Percentiles rank a stretch among this genome's conserved stretches.
Conservation (phyloP, 2,888 invertebrate genomes). For the Epirrita christyi region DNA sequence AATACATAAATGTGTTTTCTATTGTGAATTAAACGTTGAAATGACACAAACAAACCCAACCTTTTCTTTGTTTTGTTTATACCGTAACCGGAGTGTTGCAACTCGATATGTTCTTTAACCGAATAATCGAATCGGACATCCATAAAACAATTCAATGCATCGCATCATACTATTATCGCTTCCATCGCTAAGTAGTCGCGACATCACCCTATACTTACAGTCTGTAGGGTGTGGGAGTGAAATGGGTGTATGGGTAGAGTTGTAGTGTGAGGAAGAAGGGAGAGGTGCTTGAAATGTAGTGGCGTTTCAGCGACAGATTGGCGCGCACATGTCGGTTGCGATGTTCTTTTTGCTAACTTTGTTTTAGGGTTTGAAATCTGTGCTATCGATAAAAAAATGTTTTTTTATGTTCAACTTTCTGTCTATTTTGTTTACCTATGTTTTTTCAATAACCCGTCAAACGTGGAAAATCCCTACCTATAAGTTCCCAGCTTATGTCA, state of each 20-base stretch:
- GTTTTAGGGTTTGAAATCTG: conserved; percentile 43
- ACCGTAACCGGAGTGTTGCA: conserved; percentile 48
- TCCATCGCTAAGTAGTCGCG: conserved; percentile 74
- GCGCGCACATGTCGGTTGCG: conserved; percentile 82
- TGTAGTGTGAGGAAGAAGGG: conserved; percentile 48
- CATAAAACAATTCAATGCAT: conserved; percentile 73
- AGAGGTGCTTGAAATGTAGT: conserved; percentile 60
- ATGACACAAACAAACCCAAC: conserved; percentile 1
- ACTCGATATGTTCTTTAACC: conserved; percentile 57
- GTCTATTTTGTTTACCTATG: no score
- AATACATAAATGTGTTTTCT: background rate
- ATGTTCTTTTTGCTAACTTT: conserved; percentile 79
- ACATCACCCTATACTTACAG: conserved; percentile 47
- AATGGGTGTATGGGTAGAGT: conserved; percentile 35
- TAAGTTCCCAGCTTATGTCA: no score
- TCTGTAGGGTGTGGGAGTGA: conserved; percentile 53
- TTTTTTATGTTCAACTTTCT: no score
- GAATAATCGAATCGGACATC: conserved; percentile 72
- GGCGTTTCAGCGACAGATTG: conserved; percentile 81
- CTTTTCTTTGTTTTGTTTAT: conserved; percentile 29
- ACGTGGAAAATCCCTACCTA: no score
- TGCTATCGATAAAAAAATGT: no score
- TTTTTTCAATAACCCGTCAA: no score
- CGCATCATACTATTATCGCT: conserved; percentile 69
- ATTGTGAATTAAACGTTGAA: conserved; percentile 2